Conservation (phyloP, 2,888 invertebrate genomes). For the Sphaerophoria taeniata region DNA sequence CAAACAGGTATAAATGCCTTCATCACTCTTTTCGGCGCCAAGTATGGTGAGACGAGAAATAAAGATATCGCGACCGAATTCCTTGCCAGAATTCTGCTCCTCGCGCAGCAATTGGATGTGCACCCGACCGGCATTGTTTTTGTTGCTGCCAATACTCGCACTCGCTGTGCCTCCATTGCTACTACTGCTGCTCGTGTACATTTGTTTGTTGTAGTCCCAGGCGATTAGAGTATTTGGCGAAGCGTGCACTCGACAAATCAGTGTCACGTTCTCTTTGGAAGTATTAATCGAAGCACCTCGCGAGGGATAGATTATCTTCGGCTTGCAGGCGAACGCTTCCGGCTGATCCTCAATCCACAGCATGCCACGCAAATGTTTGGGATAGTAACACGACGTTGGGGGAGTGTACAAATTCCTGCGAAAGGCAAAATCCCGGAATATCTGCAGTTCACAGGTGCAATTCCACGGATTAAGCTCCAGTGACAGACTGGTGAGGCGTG, state of each 20-base stretch:
- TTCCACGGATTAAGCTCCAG: conserved; percentile 93
- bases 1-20: conserved; percentile 90
- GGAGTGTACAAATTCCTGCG: conserved; percentile 89
- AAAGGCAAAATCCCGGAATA: conserved; percentile 90
- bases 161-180: conserved; percentile 30
- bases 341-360: conserved; percentile 88
- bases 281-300: conserved; percentile 85
- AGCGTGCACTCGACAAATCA: conserved; percentile 90
- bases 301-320: conserved; percentile 88
- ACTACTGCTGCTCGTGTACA: conserved; percentile 73
- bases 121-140: conserved; percentile 76
- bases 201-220: conserved; percentile 87
- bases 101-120: conserved; percentile 79
- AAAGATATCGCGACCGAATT: conserved; percentile 79
- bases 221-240: conserved; percentile 90
- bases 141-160: conserved; percentile 13
- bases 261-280: conserved; percentile 87
- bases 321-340: conserved; percentile 92
- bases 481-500: conserved; percentile 88
- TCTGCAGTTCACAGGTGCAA: conserved; percentile 92
- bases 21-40: conserved; percentile 86
- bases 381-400: conserved; percentile 89
- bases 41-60: conserved; percentile 85
- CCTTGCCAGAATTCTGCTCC: conserved; percentile 80
- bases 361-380: conserved; percentile 87